Conservation (phyloP, 2,888 invertebrate species). For the Polyommatus iphigenia region DNA sequence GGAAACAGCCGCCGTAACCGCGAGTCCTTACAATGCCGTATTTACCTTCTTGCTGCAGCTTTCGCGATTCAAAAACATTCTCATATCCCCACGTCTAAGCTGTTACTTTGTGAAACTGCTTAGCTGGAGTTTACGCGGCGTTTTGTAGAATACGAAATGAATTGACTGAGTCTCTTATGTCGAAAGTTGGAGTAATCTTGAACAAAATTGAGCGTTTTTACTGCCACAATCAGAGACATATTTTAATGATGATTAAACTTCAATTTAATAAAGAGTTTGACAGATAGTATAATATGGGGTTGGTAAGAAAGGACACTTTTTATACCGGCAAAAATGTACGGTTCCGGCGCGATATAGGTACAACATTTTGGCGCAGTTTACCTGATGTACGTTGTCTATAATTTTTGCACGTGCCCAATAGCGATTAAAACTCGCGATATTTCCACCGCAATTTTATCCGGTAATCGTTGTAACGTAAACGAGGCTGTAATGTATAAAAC, state of each 20-base stretch:
- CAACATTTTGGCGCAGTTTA: too few relatives aligned
- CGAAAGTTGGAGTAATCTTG: neutral
- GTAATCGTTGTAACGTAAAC: neutral
- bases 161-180: neutral
- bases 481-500: neutral
- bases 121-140: neutral
- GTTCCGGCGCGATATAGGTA: too few relatives aligned
- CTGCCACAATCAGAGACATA: too few relatives aligned
- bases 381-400: neutral
- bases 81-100: slow-evolving; percentile 1
- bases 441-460: neutral
- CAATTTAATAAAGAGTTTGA: too few relatives aligned
- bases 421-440: neutral
- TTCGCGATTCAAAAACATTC: slow-evolving; percentile 16
- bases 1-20: neutral
- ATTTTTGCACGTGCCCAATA: neutral
- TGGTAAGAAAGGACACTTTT: too few relatives aligned
- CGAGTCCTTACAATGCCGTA: neutral
- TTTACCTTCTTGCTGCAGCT: neutral
- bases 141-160: slow-evolving; percentile 5
- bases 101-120: neutral
- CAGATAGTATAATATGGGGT: too few relatives aligned
- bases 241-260: too few relatives aligned
- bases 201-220: too few relatives aligned
- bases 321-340: too few relatives aligned